phyloP scores from a whole-genome alignment of 2,113 vertebrate genomes.

The Perca schrenkii region DNA sequence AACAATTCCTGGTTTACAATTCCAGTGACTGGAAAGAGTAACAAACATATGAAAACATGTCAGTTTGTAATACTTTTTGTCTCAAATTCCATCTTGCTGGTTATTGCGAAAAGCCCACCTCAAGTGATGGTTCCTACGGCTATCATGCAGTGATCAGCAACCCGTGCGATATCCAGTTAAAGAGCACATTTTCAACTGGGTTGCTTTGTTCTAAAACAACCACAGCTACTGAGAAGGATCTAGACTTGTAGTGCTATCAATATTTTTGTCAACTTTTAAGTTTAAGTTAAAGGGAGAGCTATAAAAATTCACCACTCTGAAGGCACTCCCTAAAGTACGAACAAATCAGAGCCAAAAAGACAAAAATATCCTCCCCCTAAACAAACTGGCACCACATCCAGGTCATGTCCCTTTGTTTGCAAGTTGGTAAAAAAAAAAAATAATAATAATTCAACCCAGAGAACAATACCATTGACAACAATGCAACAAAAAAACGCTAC shows the following conservation, averaged over 20 bases:
- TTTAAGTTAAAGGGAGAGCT: conserved; percentile 73
- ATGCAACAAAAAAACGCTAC: conserved; percentile 53
- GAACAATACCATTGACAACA: conserved; percentile 57
- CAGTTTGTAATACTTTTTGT: conserved; percentile 75
- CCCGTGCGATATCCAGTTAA: conserved; percentile 63
- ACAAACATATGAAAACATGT: conserved; percentile 73
- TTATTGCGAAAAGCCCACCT: conserved; percentile 79
- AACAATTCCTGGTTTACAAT: conserved; percentile 68
- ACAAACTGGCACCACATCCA: conserved; percentile 61
- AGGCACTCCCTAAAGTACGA: conserved; percentile 71
- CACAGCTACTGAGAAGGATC: conserved; percentile 62
- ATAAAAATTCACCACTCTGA: conserved; percentile 58
- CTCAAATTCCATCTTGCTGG: conserved; percentile 72
- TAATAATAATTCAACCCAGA: conserved; percentile 55
- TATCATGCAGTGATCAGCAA: conserved; percentile 80
- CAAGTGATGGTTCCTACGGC: conserved; percentile 75
- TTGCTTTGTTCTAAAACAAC: conserved; percentile 78
- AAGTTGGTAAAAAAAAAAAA: conserved; percentile 49
- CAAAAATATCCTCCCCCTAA: background rate
- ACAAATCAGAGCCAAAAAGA: conserved; percentile 55
- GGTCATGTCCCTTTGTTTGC: conserved; percentile 69
- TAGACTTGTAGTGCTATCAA: conserved; percentile 84
- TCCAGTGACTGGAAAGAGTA: conserved; percentile 78
- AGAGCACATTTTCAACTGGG: conserved; percentile 73
- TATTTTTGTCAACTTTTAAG: conserved; percentile 48